A percentile compares a stretch with the other conserved stretches of the same genome.
Conservation (phyloP, 2,113 vertebrate species). For the Balaenoptera acutorostrata region DNA sequence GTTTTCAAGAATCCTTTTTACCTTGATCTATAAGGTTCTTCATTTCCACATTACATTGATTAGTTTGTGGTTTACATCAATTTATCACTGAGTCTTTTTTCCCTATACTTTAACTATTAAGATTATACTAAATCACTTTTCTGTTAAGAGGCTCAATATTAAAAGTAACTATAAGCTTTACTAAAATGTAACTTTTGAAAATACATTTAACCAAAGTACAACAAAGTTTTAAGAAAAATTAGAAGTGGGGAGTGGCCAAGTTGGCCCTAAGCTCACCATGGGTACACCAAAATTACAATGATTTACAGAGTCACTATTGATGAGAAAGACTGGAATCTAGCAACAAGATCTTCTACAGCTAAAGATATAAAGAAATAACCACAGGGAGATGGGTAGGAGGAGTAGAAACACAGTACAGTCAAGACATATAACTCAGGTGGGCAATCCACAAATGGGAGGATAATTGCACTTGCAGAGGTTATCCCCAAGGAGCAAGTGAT, state of each 20-base stretch:
- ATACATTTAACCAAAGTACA: not conserved
- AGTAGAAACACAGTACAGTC: not conserved
- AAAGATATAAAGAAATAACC: not conserved
- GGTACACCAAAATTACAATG: not conserved
- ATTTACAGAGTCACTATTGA: not conserved
- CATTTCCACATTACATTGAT: not conserved
- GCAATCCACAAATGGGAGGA: not conserved
- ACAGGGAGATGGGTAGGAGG: not conserved
- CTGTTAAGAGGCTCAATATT: not conserved
- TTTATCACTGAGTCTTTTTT: not conserved
- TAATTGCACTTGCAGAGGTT: not conserved
- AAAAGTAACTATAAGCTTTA: constrained; percentile 3
- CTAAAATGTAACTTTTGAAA: not conserved
- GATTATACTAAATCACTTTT: not conserved
- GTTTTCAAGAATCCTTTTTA: not conserved
- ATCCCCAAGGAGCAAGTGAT: not conserved
- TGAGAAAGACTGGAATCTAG: not conserved
- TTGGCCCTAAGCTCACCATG: not conserved
- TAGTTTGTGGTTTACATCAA: not conserved
- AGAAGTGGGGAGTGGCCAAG: not conserved
- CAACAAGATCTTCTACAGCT: not conserved
- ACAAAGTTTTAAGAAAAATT: not conserved
- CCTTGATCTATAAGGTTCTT: not conserved
- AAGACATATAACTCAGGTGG: not conserved
- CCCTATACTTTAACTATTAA: not conserved